Conservation (phyloP, 2,888 invertebrate genomes). For the Megalurothrips usitatus region DNA sequence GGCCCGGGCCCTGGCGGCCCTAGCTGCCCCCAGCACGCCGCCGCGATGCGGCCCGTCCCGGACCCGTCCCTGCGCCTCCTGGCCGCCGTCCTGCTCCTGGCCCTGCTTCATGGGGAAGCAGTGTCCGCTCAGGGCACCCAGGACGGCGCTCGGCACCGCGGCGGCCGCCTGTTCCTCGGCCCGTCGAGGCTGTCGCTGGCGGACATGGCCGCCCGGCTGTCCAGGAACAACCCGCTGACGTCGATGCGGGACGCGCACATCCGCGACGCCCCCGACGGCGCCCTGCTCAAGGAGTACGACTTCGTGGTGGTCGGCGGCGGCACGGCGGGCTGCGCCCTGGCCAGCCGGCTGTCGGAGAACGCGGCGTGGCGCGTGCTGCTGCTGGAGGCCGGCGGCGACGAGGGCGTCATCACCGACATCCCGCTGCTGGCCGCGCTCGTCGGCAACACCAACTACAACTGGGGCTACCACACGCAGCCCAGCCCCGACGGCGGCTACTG, state of each 20-base stretch:
- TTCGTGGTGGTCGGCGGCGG: conserved; percentile 55
- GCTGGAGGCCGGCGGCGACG: conserved; percentile 51
- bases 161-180: neutral
- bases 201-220: neutral
- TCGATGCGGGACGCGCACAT: conserved; percentile 37
- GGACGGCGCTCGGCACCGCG: neutral
- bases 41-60: neutral
- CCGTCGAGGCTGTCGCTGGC: neutral
- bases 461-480: conserved; percentile 51
- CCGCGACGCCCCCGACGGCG: conserved; percentile 30
- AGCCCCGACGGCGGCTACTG: conserved; percentile 47
- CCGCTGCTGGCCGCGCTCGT: conserved; percentile 47
- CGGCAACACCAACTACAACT: conserved; percentile 42
- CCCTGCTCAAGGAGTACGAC: conserved; percentile 38
- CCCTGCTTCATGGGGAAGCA: no score
- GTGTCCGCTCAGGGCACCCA: no score
- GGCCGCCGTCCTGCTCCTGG: no score
- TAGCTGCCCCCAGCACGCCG: neutral
- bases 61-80: neutral
- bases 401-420: conserved; percentile 48
- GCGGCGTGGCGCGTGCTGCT: conserved; percentile 49
- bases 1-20: no score
- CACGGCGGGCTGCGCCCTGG: conserved; percentile 53
- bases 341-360: conserved; percentile 51
- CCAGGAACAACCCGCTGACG: conserved; percentile 36